Evolutionary conservation across 2,888 invertebrate species (phyloP), one percentile per base, ranked within the genome.

Genomic region (Sisyra terminalis): DNA sequence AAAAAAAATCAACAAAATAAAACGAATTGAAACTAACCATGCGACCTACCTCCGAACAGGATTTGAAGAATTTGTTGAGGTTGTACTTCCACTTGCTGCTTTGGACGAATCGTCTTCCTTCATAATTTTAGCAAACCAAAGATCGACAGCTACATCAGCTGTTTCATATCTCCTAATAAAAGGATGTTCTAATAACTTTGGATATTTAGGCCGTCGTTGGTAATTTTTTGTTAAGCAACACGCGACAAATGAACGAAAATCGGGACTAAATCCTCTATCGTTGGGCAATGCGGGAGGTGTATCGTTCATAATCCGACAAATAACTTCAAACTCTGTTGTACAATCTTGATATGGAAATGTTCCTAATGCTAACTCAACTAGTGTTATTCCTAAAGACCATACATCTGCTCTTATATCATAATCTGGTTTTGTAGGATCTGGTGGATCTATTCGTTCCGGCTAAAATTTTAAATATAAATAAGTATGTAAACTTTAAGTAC

Each of bases 341-440:
- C 96, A 96, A 65, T 92, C 87, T 60, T 77, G 73, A 63, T 90
- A 90, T 0, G 97, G 97, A 61, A 94, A 96, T 50, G 83, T 80
- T 42, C 94, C 97, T 10, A 93, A 93, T 37, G 97, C 98, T 55
- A 98, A 70, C 70, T 98, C 98, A 41, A 98, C 89, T 45, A 92
- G 70, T 43, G 90, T 90, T 55, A 92, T 94, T 51, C 98, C 98
- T 51, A 98, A 70, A 50, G 94, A 94, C 98, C 98, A 98, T 40
- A 99, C 97, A 67, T 99, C 98, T 14, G 98, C 97, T 53, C 98
- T 75, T 57, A 98, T 93, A 66, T 98, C 98, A 64, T 98, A 98
- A 65, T 93, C 90, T 42, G 92, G 93, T 58, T 86, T 80, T 46
- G 78, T 77, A 16, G 93, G 93, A 62, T 89, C 85, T 16, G 88